Percentiles rank a stretch among this genome's conserved stretches.
phyloP scores from a whole-genome alignment of 2,888 invertebrate species.

The Muschampia plurimacula region DNA sequence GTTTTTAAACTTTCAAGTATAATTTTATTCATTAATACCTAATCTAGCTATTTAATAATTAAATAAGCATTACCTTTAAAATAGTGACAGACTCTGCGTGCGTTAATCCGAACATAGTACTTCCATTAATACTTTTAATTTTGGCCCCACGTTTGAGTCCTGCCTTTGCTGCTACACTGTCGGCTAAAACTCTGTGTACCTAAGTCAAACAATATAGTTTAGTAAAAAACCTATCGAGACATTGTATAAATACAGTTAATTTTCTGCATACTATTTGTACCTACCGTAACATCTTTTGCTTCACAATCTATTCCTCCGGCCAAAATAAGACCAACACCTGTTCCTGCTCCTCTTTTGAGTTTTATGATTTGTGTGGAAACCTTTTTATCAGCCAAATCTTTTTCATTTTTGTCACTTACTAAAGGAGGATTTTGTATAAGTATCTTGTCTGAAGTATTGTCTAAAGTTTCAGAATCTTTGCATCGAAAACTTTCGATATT shows the following conservation, averaged over 20 bases:
- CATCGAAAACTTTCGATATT: conserved; percentile 24
- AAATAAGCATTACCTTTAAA: conserved; percentile 88
- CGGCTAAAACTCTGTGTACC: conserved; percentile 95
- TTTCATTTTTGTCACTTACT: conserved; percentile 50
- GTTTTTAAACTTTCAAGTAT: too few relatives aligned
- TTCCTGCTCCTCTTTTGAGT: conserved; percentile 71
- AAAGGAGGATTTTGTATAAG: conserved; percentile 1
- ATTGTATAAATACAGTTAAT: not conserved
- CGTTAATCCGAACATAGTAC: conserved; percentile 92
- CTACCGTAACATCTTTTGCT: conserved; percentile 95
- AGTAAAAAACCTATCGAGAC: not conserved
- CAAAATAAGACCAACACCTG: conserved; percentile 94
- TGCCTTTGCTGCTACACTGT: conserved; percentile 94
- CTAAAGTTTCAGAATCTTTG: conserved; percentile 14
- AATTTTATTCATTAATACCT: not conserved
- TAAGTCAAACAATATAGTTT: conserved; percentile 58
- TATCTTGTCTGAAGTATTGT: conserved; percentile 1
- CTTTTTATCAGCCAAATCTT: conserved; percentile 53
- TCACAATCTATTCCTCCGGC: conserved; percentile 97
- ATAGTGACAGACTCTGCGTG: conserved; percentile 95
- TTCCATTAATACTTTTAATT: conserved; percentile 95
- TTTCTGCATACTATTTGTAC: conserved; percentile 51
- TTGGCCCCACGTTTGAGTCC: conserved; percentile 95
- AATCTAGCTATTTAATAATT: not conserved
- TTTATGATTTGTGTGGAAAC: conserved; percentile 64